phyloP scores from a whole-genome alignment of 2,888 invertebrate genomes.

The Heliconius aoede region DNA sequence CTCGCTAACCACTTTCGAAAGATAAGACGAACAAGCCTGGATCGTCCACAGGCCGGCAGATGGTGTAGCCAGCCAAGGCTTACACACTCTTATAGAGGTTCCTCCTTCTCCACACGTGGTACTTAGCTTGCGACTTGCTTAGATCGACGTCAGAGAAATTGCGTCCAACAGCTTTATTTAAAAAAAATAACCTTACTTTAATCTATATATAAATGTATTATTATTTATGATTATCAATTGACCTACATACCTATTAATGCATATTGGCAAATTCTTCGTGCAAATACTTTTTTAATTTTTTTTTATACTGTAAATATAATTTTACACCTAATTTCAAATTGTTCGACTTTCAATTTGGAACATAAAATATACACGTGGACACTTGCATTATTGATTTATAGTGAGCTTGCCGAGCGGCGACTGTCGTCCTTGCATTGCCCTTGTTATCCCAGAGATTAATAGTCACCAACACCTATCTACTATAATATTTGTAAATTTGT shows the following conservation, averaged over 20 bases:
- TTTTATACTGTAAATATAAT: neutral
- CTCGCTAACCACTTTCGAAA: no score
- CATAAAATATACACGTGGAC: neutral
- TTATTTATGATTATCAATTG: slow-evolving; percentile 4
- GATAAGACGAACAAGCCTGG: no score
- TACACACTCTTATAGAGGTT: no score
- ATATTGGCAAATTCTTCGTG: neutral
- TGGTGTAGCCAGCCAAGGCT: no score
- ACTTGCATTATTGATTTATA: slow-evolving; percentile 20
- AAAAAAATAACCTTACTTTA: neutral
- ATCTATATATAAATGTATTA: neutral
- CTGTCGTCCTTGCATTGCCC: slow-evolving; percentile 23
- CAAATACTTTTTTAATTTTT: neutral
- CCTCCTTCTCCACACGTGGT: no score
- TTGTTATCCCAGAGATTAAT: slow-evolving; percentile 17
- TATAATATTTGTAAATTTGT: no score
- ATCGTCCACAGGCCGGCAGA: no score
- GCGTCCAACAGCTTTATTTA: no score
- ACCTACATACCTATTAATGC: neutral
- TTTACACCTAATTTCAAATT: neutral
- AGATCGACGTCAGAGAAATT: no score
- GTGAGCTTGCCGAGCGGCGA: slow-evolving; percentile 5
- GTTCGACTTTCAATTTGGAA: neutral
- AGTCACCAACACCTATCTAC: neutral
- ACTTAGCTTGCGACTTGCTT: no score